phyloP scores from a whole-genome alignment of 1,140 invertebrate genomes.

The Schlechtendalia chinensis region DNA sequence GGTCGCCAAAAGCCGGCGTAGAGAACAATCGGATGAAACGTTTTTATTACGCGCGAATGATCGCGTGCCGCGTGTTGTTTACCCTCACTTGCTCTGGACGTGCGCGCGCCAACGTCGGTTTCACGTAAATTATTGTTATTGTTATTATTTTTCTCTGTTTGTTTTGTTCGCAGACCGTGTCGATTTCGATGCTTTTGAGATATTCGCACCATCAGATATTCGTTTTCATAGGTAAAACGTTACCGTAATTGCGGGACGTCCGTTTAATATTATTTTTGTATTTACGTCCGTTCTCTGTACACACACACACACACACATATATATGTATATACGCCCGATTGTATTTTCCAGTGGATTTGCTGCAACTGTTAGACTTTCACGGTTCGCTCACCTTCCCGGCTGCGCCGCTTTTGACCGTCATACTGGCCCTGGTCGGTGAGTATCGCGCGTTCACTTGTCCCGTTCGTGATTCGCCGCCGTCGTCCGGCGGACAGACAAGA shows the following conservation, averaged over 20 bases:
- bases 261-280: background rate
- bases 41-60: too few species aligned
- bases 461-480: too few species aligned
- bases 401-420: constrained; percentile 92
- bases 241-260: background rate
- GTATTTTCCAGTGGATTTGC: constrained; percentile 81
- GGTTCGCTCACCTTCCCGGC: constrained; percentile 90
- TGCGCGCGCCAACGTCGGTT: too few species aligned
- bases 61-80: too few species aligned
- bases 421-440: constrained; percentile 95
- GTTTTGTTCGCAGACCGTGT: constrained; percentile 84
- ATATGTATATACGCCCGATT: too few species aligned
- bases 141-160: constrained; percentile 45
- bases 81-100: too few species aligned
- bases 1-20: too few species aligned
- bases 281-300: background rate
- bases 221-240: constrained; percentile 88
- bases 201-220: constrained; percentile 99
- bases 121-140: too few species aligned
- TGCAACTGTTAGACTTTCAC: constrained; percentile 97
- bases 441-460: constrained; percentile 53
- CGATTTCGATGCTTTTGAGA: constrained; percentile 94
- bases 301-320: too few species aligned
- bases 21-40: too few species aligned
- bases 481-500: too few species aligned